phyloP scores from a whole-genome alignment of 2,888 invertebrate species.

The Apotomis betuletana region DNA sequence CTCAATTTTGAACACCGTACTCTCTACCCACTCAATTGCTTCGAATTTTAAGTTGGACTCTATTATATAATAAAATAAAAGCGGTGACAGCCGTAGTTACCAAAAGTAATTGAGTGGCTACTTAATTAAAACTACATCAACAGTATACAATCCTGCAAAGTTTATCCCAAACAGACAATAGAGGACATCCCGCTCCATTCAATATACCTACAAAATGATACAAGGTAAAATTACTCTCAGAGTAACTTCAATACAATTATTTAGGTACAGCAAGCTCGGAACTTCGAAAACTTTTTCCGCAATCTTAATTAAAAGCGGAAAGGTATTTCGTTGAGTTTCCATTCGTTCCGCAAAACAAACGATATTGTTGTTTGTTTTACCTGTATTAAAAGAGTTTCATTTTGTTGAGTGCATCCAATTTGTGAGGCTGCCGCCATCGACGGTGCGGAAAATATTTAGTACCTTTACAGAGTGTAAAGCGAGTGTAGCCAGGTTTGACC shows the following conservation, averaged over 20 bases:
- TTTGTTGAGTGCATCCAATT: conserved; percentile 53
- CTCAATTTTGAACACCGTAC: too few relatives aligned
- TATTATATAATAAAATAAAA: too few relatives aligned
- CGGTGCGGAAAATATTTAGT: conserved; percentile 22
- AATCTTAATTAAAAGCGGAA: conserved; percentile 39
- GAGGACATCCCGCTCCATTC: too few relatives aligned
- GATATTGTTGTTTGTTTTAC: conserved; percentile 46
- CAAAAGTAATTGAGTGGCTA: too few relatives aligned
- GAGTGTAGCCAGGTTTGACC: too few relatives aligned
- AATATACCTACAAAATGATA: neutral
- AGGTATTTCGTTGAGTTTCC: conserved; percentile 28
- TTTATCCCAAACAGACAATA: too few relatives aligned
- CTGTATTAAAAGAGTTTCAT: conserved; percentile 56
- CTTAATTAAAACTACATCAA: too few relatives aligned
- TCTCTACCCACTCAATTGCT: too few relatives aligned
- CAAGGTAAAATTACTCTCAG: conserved; percentile 2
- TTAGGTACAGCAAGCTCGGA: conserved; percentile 11
- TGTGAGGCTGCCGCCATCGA: conserved; percentile 41
- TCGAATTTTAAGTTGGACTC: too few relatives aligned
- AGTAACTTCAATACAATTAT: conserved; percentile 24
- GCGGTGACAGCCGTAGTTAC: too few relatives aligned
- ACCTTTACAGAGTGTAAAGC: conserved; percentile 21
- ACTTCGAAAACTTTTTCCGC: conserved; percentile 27
- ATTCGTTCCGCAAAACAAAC: conserved; percentile 36
- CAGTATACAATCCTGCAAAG: too few relatives aligned